phyloP scores from a whole-genome alignment of 2,797 vertebrate genomes.

The Calcarius lapponicus region DNA sequence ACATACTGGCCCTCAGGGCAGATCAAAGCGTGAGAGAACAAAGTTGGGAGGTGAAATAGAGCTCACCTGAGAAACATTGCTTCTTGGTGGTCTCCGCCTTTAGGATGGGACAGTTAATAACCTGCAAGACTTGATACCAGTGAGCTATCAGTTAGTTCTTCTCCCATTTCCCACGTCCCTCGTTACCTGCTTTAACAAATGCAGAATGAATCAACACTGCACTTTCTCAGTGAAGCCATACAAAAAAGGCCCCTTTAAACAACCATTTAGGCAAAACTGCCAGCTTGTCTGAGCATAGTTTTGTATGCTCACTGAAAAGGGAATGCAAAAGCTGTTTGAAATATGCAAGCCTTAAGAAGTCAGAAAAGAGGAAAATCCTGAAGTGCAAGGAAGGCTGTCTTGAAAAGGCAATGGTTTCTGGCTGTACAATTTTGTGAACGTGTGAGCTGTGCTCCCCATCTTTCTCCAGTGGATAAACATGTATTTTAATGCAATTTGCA shows the following conservation, averaged over 20 bases:
- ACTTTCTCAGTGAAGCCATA: neutral
- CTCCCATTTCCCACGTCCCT: neutral
- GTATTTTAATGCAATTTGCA: slow-evolving; percentile 43
- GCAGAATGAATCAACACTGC: neutral
- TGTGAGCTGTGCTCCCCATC: neutral
- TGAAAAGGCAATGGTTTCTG: neutral
- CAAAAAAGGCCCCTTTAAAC: neutral
- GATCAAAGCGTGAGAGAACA: neutral
- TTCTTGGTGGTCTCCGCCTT: neutral
- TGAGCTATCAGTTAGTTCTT: neutral
- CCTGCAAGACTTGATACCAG: neutral
- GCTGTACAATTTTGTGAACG: neutral
- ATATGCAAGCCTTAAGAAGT: neutral
- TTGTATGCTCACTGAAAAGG: neutral
- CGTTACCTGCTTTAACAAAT: neutral
- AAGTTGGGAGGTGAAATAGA: neutral
- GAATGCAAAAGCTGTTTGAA: neutral
- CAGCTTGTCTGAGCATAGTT: neutral
- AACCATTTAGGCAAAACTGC: neutral
- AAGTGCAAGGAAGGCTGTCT: neutral
- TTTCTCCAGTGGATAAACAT: slow-evolving; percentile 46
- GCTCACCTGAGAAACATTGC: neutral
- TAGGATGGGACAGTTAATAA: neutral
- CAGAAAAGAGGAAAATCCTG: neutral
- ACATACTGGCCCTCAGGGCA: neutral